These are phyloP conservation scores for Rhorus exstirpatorius DNA, from an alignment of 2,888 invertebrate genomes.

Conservation along the genomic window DNA sequence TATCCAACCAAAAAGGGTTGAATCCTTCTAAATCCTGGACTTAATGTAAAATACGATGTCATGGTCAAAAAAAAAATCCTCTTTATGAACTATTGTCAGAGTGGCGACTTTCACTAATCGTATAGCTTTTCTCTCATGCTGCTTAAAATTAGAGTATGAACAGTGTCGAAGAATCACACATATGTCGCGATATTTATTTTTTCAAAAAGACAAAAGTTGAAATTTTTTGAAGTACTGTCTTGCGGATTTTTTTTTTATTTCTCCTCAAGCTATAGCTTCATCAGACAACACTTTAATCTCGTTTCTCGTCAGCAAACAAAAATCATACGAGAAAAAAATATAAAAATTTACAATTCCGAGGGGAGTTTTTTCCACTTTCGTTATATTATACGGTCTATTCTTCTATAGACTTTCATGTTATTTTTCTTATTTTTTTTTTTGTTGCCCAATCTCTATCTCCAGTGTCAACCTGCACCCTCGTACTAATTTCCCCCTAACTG, in stretches of 20 bases:
- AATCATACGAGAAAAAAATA: no score
- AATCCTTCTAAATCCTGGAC: slow-evolving; percentile 47
- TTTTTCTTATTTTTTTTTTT: background rate
- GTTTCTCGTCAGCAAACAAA: no score
- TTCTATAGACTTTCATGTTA: background rate
- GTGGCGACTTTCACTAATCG: background rate
- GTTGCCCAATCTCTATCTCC: no score
- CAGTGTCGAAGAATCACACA: background rate
- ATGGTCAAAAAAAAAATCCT: slow-evolving; percentile 28
- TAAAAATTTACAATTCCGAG: no score
- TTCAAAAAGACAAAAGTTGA: background rate
- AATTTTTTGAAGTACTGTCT: no score
- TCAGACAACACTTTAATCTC: no score
- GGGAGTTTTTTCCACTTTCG: no score
- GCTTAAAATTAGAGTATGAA: background rate
- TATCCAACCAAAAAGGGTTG: slow-evolving; percentile 32
- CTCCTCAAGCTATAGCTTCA: no score
- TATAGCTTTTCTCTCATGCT: background rate
- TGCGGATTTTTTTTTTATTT: no score
- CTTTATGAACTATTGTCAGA: slow-evolving; percentile 2
- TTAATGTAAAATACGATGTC: slow-evolving; percentile 43
- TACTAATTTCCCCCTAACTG: background rate
- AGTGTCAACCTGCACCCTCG: background rate
- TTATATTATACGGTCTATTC: no score
- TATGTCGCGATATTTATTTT: background rate